Conservation (phyloP, 1,140 invertebrate species). For the Antheraea pernyi region DNA sequence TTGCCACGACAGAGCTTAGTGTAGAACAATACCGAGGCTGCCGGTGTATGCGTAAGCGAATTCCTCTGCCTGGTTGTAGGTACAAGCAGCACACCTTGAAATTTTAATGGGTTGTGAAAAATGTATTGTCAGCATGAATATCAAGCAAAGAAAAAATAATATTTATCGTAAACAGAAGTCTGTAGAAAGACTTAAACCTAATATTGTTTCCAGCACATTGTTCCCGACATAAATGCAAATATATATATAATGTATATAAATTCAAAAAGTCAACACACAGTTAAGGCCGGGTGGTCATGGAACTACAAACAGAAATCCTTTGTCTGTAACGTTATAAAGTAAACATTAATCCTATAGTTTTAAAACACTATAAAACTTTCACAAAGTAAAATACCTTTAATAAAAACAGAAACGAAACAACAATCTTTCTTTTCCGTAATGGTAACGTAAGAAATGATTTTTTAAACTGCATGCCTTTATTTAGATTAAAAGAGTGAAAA, state of each 20-base stretch:
- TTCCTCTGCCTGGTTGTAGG: too few relatives aligned
- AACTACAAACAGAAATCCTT: background rate
- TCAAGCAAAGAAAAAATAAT: too few relatives aligned
- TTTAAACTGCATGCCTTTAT: slow-evolving; percentile 3
- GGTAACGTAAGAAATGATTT: background rate
- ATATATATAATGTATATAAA: too few relatives aligned
- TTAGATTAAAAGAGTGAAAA: slow-evolving; percentile 8
- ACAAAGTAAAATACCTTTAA: slow-evolving; percentile 3
- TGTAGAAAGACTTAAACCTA: too few relatives aligned
- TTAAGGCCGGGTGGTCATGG: background rate
- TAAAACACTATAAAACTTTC: background rate
- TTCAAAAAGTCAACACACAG: background rate
- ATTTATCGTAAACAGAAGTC: too few relatives aligned
- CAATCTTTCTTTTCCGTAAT: slow-evolving; percentile 3
- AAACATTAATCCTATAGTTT: background rate
- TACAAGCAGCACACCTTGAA: too few relatives aligned
- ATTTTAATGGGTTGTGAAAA: too few relatives aligned
- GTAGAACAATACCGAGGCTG: too few relatives aligned
- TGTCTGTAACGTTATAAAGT: background rate
- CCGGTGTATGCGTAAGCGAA: too few relatives aligned
- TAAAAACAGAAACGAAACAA: background rate
- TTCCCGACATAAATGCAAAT: background rate
- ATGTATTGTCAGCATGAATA: too few relatives aligned
- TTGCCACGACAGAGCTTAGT: too few relatives aligned
- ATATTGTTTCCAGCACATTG: too few relatives aligned